Evolutionary conservation across 2,797 vertebrate genomes (phyloP), one percentile per base, ranked within the genome.

Genomic region (Pipistrellus pipistrellus): DNA sequence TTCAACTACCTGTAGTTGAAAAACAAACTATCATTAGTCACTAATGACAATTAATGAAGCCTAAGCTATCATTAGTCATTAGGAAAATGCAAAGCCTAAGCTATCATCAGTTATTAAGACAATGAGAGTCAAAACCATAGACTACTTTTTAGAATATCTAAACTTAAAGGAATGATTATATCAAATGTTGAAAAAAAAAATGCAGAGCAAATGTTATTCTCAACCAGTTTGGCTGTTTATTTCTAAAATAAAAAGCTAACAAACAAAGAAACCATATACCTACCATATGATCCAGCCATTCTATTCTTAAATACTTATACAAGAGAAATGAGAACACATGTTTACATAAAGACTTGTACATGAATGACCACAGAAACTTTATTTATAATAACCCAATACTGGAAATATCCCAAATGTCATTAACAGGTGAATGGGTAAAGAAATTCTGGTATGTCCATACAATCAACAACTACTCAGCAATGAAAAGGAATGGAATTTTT

Each of bases 1-100:
- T 77, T 71, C 53, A 55, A 77, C 55, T 87, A 30, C 69, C 71
- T 94, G 76, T 53, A 87, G 32, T 62, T 81, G 88, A 68, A 69
- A 87, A 82, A 53, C 48, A 91, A 91, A 82, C 27, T 32, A 55
- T 77, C 55, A 83, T 77, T 86, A 93, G 32, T 90, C 53, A 77
- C 88, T 82, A 77, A 91, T 76, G 59, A 68, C 82, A 94, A 94
- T 87, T 87, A 91, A 91, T 53, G 83, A 83, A 81, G 48, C 71
- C 77, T 68, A 55, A 88, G 55, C 38, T 44, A 68, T 68, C 48
- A 83, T 57, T 75, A 82, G 30, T 75, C 57, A 57, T 55, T 57
- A 82, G 68, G 68, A 68, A 85, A 72, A 86, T 80, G 32, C 51
- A 71, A 59, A 85, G 15, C 48, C 32, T 59, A 71, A 35, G 51